Conservation (phyloP, 2,797 vertebrate species). For the Alca torda region DNA sequence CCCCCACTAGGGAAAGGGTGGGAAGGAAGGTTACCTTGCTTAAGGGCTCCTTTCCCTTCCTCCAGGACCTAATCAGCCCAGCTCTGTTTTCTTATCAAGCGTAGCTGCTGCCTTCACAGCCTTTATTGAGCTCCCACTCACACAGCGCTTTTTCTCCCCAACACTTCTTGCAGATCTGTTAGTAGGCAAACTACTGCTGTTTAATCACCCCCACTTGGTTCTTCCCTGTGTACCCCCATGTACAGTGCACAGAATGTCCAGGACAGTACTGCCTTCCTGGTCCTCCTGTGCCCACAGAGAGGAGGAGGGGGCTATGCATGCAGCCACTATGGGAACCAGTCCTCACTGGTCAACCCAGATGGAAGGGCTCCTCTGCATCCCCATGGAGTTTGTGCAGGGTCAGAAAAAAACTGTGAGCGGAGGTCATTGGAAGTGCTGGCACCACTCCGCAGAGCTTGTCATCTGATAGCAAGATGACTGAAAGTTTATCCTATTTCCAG, state of each 20-base stretch:
- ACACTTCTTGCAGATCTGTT: not conserved
- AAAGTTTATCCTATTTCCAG: not conserved
- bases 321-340: not conserved
- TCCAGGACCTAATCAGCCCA: not conserved
- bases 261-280: not conserved
- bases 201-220: not conserved
- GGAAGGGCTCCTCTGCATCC: not conserved
- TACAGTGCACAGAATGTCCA: not conserved
- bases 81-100: not conserved
- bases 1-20: not conserved
- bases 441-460: not conserved
- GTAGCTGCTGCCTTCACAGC: not conserved
- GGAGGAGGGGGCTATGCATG: not conserved
- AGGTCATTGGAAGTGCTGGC: not conserved
- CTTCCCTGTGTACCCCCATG: not conserved
- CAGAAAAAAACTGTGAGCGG: not conserved
- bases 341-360: not conserved
- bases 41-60: not conserved
- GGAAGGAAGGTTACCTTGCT: not conserved
- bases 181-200: not conserved
- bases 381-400: not conserved
- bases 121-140: not conserved
- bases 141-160: not conserved
- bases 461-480: not conserved
- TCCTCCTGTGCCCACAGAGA: not conserved